Percentiles rank a stretch among this genome's conserved stretches.
Conservation (phyloP, 2,888 invertebrate species). For the Lasioglossum figueresi region DNA sequence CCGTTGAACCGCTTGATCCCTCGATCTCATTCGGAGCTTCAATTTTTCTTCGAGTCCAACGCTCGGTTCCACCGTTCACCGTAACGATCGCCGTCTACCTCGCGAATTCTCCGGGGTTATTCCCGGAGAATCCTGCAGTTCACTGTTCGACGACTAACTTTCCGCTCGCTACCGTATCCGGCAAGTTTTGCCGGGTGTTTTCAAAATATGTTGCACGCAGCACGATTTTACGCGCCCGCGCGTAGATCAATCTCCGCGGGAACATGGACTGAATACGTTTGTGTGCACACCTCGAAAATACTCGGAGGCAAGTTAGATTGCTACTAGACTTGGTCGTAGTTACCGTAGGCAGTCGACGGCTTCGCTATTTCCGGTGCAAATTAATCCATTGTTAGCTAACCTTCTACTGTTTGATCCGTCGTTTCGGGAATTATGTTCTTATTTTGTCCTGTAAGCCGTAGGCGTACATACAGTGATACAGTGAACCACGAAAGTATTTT, state of each 20-base stretch:
- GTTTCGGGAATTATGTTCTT: neutral
- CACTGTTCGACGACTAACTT: neutral
- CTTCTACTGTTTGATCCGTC: neutral
- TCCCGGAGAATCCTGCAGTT: neutral
- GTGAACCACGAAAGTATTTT: no score
- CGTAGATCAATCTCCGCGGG: neutral
- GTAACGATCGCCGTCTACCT: neutral
- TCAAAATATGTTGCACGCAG: neutral
- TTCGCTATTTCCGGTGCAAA: constrained; percentile 7
- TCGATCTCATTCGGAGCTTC: constrained; percentile 22
- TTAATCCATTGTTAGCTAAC: constrained; percentile 3
- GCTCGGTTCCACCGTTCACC: neutral
- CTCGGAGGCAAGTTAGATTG: constrained; percentile 11
- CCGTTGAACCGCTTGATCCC: constrained; percentile 23
- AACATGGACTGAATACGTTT: neutral
- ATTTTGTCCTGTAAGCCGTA: neutral
- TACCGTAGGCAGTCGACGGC: neutral
- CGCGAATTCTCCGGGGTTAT: neutral
- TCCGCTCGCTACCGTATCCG: neutral
- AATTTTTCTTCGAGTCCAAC: constrained; percentile 8
- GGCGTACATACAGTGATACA: no score
- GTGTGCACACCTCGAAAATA: neutral
- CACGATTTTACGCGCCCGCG: neutral
- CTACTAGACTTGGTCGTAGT: neutral
- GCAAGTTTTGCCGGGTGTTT: neutral